Percentiles rank a stretch among this genome's conserved stretches.
Conservation (phyloP, 2,888 invertebrate genomes). For the Cistogaster globosa region DNA sequence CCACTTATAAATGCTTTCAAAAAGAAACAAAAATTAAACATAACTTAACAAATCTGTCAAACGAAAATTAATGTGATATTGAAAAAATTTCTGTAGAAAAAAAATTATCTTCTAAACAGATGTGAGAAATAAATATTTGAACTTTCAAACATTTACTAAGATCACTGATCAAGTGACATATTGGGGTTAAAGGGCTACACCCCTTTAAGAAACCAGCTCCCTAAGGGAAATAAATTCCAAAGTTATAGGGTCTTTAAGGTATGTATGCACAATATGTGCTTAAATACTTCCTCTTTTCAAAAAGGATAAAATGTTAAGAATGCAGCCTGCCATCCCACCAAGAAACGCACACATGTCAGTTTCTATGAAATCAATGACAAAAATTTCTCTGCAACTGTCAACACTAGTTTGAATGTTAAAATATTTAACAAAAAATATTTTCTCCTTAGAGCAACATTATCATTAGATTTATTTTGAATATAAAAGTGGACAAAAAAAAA, state of each 20-base stretch:
- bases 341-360: conserved; percentile 13
- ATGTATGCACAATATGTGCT: conserved; percentile 50
- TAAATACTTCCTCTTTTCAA: conserved; percentile 22
- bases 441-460: conserved; percentile 44
- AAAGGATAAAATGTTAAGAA: neutral
- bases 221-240: conserved; percentile 3
- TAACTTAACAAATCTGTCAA: conserved; percentile 70
- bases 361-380: conserved; percentile 49
- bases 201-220: conserved; percentile 29
- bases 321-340: conserved; percentile 32
- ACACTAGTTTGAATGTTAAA: conserved; percentile 39
- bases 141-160: conserved; percentile 35
- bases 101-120: conserved; percentile 38
- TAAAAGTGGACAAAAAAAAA: neutral
- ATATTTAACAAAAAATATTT: conserved; percentile 35
- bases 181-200: conserved; percentile 54
- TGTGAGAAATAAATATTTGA: conserved; percentile 42
- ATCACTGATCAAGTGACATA: conserved; percentile 44
- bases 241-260: conserved; percentile 2
- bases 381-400: conserved; percentile 77
- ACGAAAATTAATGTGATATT: conserved; percentile 65
- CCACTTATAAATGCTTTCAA: neutral
- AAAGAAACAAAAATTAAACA: conserved; percentile 20
- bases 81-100: conserved; percentile 1
- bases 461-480: conserved; percentile 54